A percentile compares a stretch with the other conserved stretches of the same genome.
phyloP scores from a whole-genome alignment of 2,113 vertebrate species.

The Lepidothrix coronata region DNA sequence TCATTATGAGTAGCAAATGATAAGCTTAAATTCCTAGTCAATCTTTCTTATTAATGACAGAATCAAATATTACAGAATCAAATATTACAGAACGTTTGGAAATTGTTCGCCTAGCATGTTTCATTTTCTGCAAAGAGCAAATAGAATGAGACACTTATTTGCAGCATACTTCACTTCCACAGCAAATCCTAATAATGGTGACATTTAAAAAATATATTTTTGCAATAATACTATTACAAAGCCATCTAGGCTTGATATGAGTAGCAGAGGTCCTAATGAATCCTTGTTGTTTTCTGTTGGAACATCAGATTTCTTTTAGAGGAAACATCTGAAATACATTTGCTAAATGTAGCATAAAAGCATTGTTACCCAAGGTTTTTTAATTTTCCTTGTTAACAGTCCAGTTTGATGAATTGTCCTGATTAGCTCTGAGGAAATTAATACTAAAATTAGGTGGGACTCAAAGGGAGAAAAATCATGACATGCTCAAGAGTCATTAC shows the following conservation, averaged over 20 bases:
- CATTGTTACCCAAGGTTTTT: neutral
- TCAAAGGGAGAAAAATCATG: neutral
- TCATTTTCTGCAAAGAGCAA: neutral
- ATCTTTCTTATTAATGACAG: neutral
- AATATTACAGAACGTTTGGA: neutral
- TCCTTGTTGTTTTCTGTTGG: neutral
- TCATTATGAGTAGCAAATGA: neutral
- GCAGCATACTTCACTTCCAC: neutral
- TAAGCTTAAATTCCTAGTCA: neutral
- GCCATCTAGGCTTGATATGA: neutral
- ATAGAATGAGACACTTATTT: neutral
- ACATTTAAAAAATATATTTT: neutral
- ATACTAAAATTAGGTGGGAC: neutral
- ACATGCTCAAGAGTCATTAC: neutral
- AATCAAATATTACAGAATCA: neutral
- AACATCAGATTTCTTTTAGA: neutral
- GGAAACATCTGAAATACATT: slow-evolving; percentile 9
- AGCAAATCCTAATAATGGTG: neutral
- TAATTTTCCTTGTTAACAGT: neutral
- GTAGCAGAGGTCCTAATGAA: neutral
- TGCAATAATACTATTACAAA: neutral
- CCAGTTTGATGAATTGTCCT: slow-evolving; percentile 20
- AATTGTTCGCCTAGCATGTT: neutral
- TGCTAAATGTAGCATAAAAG: slow-evolving; percentile 52
- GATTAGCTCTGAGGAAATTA: neutral